phyloP scores from a whole-genome alignment of 2,113 vertebrate species.

The Anolis sagrei region DNA sequence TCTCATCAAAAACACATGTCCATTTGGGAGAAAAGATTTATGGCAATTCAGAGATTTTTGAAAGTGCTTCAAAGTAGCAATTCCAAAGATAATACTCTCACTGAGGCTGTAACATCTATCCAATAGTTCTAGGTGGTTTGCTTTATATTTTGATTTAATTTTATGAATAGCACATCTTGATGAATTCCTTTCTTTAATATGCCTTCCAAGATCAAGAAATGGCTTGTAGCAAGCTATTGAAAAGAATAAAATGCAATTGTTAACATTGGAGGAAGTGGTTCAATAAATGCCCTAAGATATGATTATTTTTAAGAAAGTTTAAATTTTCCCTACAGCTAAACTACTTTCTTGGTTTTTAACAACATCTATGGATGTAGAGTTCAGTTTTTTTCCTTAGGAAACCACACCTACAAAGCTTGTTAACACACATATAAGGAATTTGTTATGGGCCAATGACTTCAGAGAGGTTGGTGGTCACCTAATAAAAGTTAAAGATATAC shows the following conservation, averaged over 20 bases:
- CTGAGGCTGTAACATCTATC: not conserved
- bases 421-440: not conserved
- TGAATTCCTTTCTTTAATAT: not conserved
- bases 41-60: conserved; percentile 20
- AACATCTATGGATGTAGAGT: not conserved
- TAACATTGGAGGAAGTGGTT: fast-evolving
- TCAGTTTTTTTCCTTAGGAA: conserved; percentile 11
- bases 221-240: not conserved
- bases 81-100: conserved; percentile 21
- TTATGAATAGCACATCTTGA: conserved; percentile 8
- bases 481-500: conserved; percentile 2
- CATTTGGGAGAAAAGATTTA: conserved; percentile 31
- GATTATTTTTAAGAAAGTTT: not conserved
- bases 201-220: conserved; percentile 34
- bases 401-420: conserved; percentile 8
- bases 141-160: conserved; percentile 14
- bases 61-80: not conserved
- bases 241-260: conserved; percentile 12
- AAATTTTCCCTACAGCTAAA: conserved; percentile 28
- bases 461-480: not conserved
- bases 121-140: conserved; percentile 20
- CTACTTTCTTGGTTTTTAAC: conserved; percentile 27
- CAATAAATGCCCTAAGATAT: conserved; percentile 23
- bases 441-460: not conserved
- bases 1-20: conserved; percentile 28